Base-by-base conservation (phyloP, 2,888 invertebrate genomes). In the Cremastinae sp. region DNA sequence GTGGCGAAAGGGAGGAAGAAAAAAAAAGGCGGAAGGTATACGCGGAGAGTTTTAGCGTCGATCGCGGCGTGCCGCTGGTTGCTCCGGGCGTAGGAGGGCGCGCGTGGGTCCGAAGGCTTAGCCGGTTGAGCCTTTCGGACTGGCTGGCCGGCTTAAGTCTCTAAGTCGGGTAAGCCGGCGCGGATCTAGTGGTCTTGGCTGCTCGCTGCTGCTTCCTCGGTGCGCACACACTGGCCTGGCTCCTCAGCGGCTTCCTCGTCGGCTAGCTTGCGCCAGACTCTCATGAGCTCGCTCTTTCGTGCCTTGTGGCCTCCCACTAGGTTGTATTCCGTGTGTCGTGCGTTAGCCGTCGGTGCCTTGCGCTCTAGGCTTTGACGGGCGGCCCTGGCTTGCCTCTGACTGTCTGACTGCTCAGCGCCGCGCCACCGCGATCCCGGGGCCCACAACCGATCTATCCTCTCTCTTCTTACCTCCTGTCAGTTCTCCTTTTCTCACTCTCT, bases 301-400 rank as follows among this genome's bases (percentile, higher is more conserved):
- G 92, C 93, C 93, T 93, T 93, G 93, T 93, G 93, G 93, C 59
- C 69, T 49, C 69, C 59, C 59, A 59, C 59, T 59, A 51, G 59
- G 39, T 49, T 59, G 49, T 47, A 16, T 14, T 47, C 49, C 14
- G 20, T 70, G 70, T 62, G 70, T 92, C 88, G 66, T 62, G 47
- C 20, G 22, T 71, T 92, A 93, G 93, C 93, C 92, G 91, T 90
- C 90, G 90, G 90, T 90, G 72, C 90, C 90, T 88, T 87, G 86
- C 80, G 80, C 82, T 81, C 80, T 84, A 80, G 81, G 82, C 28
- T 83, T 69, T 84, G 84, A 80, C 82, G 81, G 85, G 81, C 82
- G 81, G 81, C 80, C 82, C 83, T 84, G 88, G 89, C 89, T 92
- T 91, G 91, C 91, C 85, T 28, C 28, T 88, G 87, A 87, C 88